Evolutionary conservation across 2,113 vertebrate species (phyloP), one percentile per base, ranked within the genome.

Genomic region (Lophotis ruficrista): DNA sequence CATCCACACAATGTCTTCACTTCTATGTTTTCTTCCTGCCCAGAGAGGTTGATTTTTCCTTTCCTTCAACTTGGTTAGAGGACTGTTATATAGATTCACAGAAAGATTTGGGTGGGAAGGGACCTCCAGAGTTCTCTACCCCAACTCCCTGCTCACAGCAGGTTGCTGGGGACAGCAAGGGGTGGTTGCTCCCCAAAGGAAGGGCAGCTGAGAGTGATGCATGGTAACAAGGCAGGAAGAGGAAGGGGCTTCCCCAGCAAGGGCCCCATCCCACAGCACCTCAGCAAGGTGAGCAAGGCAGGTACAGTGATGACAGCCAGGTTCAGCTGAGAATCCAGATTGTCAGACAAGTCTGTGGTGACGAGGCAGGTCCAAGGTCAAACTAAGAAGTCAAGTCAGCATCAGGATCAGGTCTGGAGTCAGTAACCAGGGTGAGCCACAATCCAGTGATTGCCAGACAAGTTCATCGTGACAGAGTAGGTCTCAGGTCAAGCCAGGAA

Each of bases 221-320:
- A 0, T 30, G 66, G 56, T 60, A 50, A 27, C 12, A 58, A 31
- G 51, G 28, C 41, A 85, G 45, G 79, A 21, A 68, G 61, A 93
- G 41, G 48, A 76, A 79, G 27, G 38, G 51, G 10, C 60, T 65
- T 73, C 38, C 18, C 7, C 68, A 57, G 30, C 27, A 84, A 38
- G 27, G 30, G 20, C 27, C 38, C 35, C 4, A 5, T 54, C 48
- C 43, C 58, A 28, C 35, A 75, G 30, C 10, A 61, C 28, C 31
- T 8, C 4, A 73, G 28, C 37, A 66, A 48, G 54, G 24, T 2
- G 1, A 70, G n/a, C 51, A 82, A 62, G 31, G 19, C 33, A 71
- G n/a, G 24, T 53, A 25, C 0, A 3, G n/a, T 31, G 16, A 41
- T 6, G 48, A 12, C 2, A 90, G 54, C 21, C 0, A 0, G 13